Evolutionary conservation across 1,140 invertebrate species (phyloP).

Genomic region (Hydropsyche tenuis): DNA sequence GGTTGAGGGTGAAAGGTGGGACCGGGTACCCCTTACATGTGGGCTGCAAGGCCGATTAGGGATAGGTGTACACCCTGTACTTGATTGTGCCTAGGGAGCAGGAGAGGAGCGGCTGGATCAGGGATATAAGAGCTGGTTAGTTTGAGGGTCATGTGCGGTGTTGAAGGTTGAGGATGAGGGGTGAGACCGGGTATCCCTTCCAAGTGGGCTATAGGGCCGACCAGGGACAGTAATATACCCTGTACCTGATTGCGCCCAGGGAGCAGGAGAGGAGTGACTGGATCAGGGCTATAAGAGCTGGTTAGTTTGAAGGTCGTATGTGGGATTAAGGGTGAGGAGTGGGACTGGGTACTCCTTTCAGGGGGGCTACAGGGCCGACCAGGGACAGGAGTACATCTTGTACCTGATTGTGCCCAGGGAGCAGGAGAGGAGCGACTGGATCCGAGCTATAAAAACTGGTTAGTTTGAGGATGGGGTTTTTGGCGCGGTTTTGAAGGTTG

Average conservation of each 20-base stretch:
- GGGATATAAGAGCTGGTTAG: constrained; percentile 76
- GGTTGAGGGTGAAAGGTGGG: no score
- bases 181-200: constrained; percentile 67
- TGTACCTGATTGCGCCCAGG: constrained; percentile 77
- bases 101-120: constrained; percentile 79
- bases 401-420: constrained; percentile 77
- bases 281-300: constrained; percentile 77
- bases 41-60: constrained; percentile 72
- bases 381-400: constrained; percentile 74
- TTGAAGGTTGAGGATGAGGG: no score
- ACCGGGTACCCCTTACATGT: constrained; percentile 72
- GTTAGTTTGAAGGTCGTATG: no score
- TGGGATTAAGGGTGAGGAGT: no score
- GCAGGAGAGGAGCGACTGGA: constrained; percentile 78
- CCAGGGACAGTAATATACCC: constrained; percentile 72
- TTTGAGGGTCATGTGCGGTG: no score
- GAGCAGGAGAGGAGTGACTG: constrained; percentile 77
- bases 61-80: constrained; percentile 77
- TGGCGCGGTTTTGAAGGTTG: no score
- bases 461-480: no score
- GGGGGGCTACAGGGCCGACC: constrained; percentile 74
- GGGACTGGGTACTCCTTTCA: constrained; percentile 70
- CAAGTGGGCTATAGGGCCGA: constrained; percentile 77
- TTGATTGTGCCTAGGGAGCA: constrained; percentile 74
- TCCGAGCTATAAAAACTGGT: constrained; percentile 78